Evolutionary conservation across 2,888 invertebrate genomes (phyloP).

Genomic region (Argyresthia goedartella): DNA sequence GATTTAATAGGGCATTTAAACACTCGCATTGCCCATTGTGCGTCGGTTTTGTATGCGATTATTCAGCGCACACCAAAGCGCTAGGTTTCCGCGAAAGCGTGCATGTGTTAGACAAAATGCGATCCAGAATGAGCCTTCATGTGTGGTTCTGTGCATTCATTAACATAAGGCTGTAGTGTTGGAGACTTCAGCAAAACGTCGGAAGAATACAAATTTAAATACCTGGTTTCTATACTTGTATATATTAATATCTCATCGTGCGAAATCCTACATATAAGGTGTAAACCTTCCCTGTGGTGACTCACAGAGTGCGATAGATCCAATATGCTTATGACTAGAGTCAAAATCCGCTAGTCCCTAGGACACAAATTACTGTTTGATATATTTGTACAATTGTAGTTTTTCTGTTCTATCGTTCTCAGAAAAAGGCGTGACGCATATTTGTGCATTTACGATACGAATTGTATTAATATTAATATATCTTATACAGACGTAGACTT

Average conservation of each 20-base stretch:
- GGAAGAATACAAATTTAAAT: background rate
- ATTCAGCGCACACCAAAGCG: constrained; percentile 58
- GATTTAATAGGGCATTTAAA: constrained; percentile 72
- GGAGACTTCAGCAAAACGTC: constrained; percentile 6
- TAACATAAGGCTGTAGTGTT: constrained; percentile 17
- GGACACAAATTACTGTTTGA: too few species aligned
- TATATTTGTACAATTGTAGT: too few species aligned
- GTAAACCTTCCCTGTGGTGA: too few species aligned
- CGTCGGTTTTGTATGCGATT: constrained; percentile 63
- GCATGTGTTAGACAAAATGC: constrained; percentile 46
- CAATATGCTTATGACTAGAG: too few species aligned
- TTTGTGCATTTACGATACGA: too few species aligned
- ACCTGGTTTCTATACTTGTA: background rate
- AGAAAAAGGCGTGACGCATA: too few species aligned
- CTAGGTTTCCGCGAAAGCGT: constrained; percentile 52
- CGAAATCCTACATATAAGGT: too few species aligned
- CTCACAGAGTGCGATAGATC: too few species aligned
- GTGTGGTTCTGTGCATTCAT: constrained; percentile 36
- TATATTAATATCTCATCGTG: too few species aligned
- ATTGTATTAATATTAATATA: background rate
- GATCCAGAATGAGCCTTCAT: constrained; percentile 33
- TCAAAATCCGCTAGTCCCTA: too few species aligned
- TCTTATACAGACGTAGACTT: too few species aligned
- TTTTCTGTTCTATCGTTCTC: too few species aligned
- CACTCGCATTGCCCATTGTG: constrained; percentile 69